Conservation (phyloP, 53 echinoderm and acorn worm genomes). For the Echinometra lucunter region DNA sequence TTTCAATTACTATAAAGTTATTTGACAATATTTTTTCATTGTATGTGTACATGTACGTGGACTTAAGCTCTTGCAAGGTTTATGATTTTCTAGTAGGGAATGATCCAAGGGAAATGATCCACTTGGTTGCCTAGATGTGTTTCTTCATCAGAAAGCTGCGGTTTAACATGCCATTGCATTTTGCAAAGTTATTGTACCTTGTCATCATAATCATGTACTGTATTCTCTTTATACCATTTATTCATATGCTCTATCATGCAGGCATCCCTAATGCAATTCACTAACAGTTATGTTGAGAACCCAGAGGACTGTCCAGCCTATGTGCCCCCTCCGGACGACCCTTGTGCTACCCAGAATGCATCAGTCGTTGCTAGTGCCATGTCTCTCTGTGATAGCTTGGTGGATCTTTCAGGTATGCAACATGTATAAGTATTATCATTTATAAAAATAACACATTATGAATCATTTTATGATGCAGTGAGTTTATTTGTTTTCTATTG, state of each 20-base stretch:
- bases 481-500: no score
- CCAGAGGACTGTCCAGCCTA: slow-evolving; percentile 73
- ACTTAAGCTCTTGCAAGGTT: no score
- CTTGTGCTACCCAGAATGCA: slow-evolving; percentile 73
- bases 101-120: no score
- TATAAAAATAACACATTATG: neutral
- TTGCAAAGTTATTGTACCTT: no score
- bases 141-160: no score
- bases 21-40: no score
- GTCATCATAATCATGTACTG: no score
- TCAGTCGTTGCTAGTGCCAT: slow-evolving; percentile 33
- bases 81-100: no score
- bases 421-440: neutral
- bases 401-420: slow-evolving; percentile 64
- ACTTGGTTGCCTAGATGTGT: no score
- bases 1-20: no score
- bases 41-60: no score
- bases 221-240: neutral
- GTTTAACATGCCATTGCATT: no score
- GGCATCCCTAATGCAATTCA: slow-evolving; percentile 81
- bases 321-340: slow-evolving; percentile 61
- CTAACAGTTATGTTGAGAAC: slow-evolving; percentile 79
- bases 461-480: neutral
- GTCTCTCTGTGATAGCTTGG: slow-evolving; percentile 49
- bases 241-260: neutral